A percentile compares a stretch with the other conserved stretches of the same genome.
These are phyloP conservation scores for Oligia fasciuncula DNA, from an alignment of 2,888 invertebrate genomes.

Conservation along the genomic window DNA sequence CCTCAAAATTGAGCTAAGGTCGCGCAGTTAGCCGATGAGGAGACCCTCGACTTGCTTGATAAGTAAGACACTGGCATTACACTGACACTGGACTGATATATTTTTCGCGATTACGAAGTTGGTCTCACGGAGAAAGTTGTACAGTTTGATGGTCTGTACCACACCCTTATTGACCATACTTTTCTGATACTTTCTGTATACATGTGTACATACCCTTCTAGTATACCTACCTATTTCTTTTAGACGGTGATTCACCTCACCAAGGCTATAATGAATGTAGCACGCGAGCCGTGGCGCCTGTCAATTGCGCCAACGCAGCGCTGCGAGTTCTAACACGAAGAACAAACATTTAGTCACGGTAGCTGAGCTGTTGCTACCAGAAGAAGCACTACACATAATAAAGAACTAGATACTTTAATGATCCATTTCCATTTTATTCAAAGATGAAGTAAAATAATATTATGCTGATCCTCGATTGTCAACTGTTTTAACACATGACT, in stretches of 20 bases:
- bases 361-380: slow-evolving; percentile 57
- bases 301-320: slow-evolving; percentile 53
- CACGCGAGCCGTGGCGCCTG: slow-evolving; percentile 58
- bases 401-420: not conserved
- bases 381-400: not conserved
- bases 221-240: not conserved
- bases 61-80: no score
- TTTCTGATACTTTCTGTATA: not conserved
- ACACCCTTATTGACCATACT: not conserved
- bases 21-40: no score
- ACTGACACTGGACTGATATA: no score
- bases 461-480: not conserved
- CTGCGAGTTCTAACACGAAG: slow-evolving; percentile 58
- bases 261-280: slow-evolving; percentile 49
- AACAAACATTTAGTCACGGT: slow-evolving; percentile 76
- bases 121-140: not conserved
- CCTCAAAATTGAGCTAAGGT: no score
- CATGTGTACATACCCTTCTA: not conserved
- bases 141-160: not conserved
- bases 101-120: no score
- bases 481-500: no score
- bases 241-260: slow-evolving; percentile 38
- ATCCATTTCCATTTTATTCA: slow-evolving; percentile 4
- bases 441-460: not conserved
- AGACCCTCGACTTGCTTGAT: no score